Evolutionary conservation across 2,797 vertebrate genomes (phyloP).

Genomic region (Enteromius viviparus): DNA sequence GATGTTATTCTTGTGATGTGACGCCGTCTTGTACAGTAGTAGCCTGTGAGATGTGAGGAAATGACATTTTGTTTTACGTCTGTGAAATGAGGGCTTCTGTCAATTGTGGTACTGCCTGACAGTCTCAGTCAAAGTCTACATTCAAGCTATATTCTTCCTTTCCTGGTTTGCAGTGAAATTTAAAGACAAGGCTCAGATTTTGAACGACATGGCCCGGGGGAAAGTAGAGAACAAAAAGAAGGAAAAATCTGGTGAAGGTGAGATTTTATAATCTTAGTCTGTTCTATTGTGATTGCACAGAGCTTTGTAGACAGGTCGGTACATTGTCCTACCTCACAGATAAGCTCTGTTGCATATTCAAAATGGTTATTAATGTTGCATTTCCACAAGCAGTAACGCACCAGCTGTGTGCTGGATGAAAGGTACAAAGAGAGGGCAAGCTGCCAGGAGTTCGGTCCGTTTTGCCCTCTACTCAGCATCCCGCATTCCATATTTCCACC

Average conservation of each 20-base stretch:
- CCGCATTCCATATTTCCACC: conserved; percentile 37
- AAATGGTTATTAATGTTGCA: conserved; percentile 47
- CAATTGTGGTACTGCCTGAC: conserved; percentile 18
- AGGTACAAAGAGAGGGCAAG: conserved; percentile 47
- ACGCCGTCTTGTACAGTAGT: conserved; percentile 5
- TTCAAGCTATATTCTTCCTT: conserved; percentile 57
- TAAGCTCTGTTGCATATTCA: conserved; percentile 56
- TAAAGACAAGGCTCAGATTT: conserved; percentile 84
- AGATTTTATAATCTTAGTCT: conserved; percentile 54
- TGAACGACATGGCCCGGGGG: conserved; percentile 82
- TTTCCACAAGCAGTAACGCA: conserved; percentile 37
- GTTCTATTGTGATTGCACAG: conserved; percentile 41
- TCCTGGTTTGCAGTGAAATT: conserved; percentile 84
- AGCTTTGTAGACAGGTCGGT: conserved; percentile 46
- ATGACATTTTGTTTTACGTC: conserved; percentile 9
- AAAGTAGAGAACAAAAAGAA: conserved; percentile 76
- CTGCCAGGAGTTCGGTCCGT: conserved; percentile 45
- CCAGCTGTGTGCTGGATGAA: conserved; percentile 53
- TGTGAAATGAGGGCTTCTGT: conserved; percentile 17
- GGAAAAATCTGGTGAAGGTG: conserved; percentile 77
- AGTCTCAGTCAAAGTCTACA: conserved; percentile 18
- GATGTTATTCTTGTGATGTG: conserved; percentile 53
- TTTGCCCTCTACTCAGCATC: conserved; percentile 36
- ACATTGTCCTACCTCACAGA: conserved; percentile 45
- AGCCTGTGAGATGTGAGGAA: conserved; percentile 29